Conservation (phyloP, 2,113 vertebrate species). For the Cebidichthys violaceus region DNA sequence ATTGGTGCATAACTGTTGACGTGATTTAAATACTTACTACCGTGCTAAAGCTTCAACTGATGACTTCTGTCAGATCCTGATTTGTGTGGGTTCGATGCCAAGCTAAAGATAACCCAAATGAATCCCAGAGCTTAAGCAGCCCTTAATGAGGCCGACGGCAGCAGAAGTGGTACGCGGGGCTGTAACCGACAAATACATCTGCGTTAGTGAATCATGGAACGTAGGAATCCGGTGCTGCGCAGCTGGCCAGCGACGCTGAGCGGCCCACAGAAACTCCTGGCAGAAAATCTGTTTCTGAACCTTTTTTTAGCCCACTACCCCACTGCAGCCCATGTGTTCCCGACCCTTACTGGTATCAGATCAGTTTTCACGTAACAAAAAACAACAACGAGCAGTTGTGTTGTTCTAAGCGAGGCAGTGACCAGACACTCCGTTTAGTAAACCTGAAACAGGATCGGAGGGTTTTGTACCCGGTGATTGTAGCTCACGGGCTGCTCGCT, state of each 20-base stretch:
- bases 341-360: slow-evolving; percentile 30
- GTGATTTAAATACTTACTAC: slow-evolving; percentile 1
- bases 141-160: not conserved
- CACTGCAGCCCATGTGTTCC: slow-evolving; percentile 17
- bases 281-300: slow-evolving; percentile 63
- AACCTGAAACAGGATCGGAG: not conserved
- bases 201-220: slow-evolving; percentile 56
- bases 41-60: not conserved
- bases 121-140: not conserved
- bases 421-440: not conserved
- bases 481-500: slow-evolving; percentile 10
- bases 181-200: slow-evolving; percentile 62
- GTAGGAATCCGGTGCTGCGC: slow-evolving; percentile 58
- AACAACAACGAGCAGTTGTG: not conserved
- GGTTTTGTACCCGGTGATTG: slow-evolving; percentile 13
- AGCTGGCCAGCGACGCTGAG: slow-evolving; percentile 48
- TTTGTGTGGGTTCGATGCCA: slow-evolving; percentile 11
- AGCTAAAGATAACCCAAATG: slow-evolving; percentile 21
- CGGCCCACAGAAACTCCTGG: slow-evolving; percentile 48
- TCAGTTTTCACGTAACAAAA: slow-evolving; percentile 48
- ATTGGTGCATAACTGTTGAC: not conserved
- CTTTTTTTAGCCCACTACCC: slow-evolving; percentile 48
- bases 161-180: not conserved
- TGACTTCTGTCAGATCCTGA: not conserved
- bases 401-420: not conserved